Conservation (phyloP, 2,113 vertebrate genomes). For the Ammodytes dubius region DNA sequence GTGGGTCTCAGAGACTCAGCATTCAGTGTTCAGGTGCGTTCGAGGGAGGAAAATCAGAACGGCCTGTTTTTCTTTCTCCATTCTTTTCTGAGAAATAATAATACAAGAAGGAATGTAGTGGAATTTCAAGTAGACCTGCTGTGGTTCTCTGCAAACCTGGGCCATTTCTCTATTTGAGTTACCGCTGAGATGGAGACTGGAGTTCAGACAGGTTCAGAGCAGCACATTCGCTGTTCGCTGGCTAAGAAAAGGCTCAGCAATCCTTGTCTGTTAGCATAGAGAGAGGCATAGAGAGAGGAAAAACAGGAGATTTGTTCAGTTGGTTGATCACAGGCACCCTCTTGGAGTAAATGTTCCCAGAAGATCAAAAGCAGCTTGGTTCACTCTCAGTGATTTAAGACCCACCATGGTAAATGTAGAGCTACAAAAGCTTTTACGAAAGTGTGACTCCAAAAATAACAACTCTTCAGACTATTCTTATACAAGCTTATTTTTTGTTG, state of each 20-base stretch:
- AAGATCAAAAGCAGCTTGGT: conserved; percentile 57
- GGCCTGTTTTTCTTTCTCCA: background rate
- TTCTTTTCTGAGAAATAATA: conserved; percentile 10
- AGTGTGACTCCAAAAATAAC: conserved; percentile 55
- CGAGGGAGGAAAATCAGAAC: background rate
- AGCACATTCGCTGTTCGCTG: conserved; percentile 36
- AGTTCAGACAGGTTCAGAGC: conserved; percentile 66
- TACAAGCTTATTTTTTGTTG: conserved; percentile 8
- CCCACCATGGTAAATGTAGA: conserved; percentile 46
- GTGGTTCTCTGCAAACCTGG: conserved; percentile 7
- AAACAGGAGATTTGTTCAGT: conserved; percentile 39
- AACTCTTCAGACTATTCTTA: conserved; percentile 39
- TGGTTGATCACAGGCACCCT: conserved; percentile 65
- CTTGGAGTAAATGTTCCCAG: conserved; percentile 58
- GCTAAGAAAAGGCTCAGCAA: conserved; percentile 53
- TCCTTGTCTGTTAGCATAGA: conserved; percentile 29
- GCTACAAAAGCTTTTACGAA: conserved; percentile 31
- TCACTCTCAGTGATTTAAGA: conserved; percentile 47
- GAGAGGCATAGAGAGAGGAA: conserved; percentile 37
- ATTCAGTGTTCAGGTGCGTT: conserved; percentile 11
- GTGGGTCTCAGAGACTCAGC: conserved; percentile 11
- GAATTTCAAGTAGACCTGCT: conserved; percentile 33
- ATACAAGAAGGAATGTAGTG: background rate
- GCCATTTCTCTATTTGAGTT: conserved; percentile 36
- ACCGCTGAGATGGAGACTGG: conserved; percentile 34